Conservation (phyloP, 2,888 invertebrate species). For the Diabrotica balteata region DNA sequence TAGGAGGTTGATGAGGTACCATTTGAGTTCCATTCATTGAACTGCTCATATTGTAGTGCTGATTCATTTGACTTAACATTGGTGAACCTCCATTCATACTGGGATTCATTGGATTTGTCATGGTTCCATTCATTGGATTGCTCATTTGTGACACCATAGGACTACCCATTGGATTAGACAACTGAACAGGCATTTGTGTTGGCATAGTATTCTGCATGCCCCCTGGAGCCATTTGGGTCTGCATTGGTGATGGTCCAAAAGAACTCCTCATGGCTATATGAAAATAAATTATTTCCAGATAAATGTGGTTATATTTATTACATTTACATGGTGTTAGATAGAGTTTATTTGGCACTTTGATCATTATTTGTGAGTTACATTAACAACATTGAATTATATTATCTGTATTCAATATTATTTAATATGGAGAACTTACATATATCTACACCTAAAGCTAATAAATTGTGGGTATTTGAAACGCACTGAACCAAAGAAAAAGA, state of each 20-base stretch:
- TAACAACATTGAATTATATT: no score
- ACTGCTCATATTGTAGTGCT: constrained; percentile 52
- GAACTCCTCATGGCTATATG: constrained; percentile 50
- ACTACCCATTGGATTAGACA: constrained; percentile 67
- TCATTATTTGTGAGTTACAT: no score
- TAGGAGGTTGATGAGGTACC: constrained; percentile 43
- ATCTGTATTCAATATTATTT: no score
- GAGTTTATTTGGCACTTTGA: no score
- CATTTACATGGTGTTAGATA: no score
- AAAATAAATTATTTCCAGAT: no score
- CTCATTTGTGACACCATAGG: constrained; percentile 56
- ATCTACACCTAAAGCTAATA: no score
- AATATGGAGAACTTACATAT: no score
- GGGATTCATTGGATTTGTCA: constrained; percentile 53
- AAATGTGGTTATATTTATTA: no score
- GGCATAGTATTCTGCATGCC: constrained; percentile 52
- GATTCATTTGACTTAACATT: constrained; percentile 60
- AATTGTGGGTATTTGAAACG: no score
- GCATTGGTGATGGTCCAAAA: constrained; percentile 68
- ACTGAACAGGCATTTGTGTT: constrained; percentile 55
- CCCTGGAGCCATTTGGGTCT: constrained; percentile 51
- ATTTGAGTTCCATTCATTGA: constrained; percentile 55
- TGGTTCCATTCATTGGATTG: constrained; percentile 61
- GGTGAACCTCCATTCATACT: constrained; percentile 55
- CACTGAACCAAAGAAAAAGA: no score